These are phyloP conservation scores for Vanessa tameamea DNA, from an alignment of 1,140 invertebrate species.

Conservation along the genomic window DNA sequence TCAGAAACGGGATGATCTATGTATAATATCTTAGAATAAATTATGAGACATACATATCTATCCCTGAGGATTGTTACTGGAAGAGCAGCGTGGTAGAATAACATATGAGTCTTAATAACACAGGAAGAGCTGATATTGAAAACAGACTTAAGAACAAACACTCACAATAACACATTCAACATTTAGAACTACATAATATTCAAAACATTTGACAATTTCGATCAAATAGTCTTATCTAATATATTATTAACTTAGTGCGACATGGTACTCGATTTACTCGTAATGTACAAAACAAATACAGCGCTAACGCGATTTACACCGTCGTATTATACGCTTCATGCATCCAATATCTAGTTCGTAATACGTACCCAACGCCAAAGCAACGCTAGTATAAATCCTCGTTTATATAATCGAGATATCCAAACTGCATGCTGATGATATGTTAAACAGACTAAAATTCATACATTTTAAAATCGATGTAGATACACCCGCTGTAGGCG, in stretches of 20 bases:
- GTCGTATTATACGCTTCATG: constrained; percentile 9
- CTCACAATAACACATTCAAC: not conserved
- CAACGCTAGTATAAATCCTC: constrained; percentile 4
- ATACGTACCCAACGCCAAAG: not conserved
- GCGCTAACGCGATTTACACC: constrained; percentile 5
- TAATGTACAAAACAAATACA: not conserved
- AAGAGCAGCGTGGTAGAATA: too few relatives aligned
- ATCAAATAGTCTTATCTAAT: not conserved
- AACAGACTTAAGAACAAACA: too few relatives aligned
- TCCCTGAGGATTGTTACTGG: too few relatives aligned
- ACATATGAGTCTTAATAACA: too few relatives aligned
- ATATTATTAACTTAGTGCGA: not conserved
- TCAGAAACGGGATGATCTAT: too few relatives aligned
- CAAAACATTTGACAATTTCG: not conserved
- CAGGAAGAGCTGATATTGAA: too few relatives aligned
- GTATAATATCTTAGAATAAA: too few relatives aligned
- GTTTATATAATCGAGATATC: constrained; percentile 22
- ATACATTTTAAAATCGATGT: constrained; percentile 31
- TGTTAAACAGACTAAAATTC: constrained; percentile 31
- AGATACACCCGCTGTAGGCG: constrained; percentile 5
- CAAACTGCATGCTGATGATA: constrained; percentile 21
- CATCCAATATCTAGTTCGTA: constrained; percentile 21
- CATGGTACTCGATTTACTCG: not conserved
- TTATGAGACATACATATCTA: too few relatives aligned
- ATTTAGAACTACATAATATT: not conserved